A percentile compares a stretch with the other conserved stretches of the same genome.
Evolutionary conservation across 64 coral and sea anemone genomes (phyloP).

Genomic region (Montipora cactus): DNA sequence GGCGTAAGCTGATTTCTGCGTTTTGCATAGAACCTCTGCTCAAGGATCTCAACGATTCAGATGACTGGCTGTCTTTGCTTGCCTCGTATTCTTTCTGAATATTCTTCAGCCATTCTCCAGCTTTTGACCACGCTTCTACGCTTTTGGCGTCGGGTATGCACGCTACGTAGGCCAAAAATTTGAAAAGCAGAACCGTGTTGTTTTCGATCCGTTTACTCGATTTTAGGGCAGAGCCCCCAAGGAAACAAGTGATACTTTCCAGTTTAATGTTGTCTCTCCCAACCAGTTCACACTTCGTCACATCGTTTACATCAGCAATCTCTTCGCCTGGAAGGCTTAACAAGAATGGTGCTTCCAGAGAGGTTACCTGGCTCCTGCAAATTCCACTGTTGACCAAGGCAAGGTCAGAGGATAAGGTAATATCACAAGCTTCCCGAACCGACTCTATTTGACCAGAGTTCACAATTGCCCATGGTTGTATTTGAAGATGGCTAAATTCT

Average conservation of each 20-base stretch:
- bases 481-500: slow-evolving; percentile 49
- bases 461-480: slow-evolving; percentile 72
- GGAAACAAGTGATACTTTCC: slow-evolving; percentile 73
- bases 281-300: slow-evolving; percentile 54
- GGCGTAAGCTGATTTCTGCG: slow-evolving; percentile 42
- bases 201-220: slow-evolving; percentile 54
- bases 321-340: slow-evolving; percentile 58
- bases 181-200: slow-evolving; percentile 59
- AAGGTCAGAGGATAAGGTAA: slow-evolving; percentile 56
- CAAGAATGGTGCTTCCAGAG: slow-evolving; percentile 66
- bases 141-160: slow-evolving; percentile 66
- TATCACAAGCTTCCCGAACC: slow-evolving; percentile 1
- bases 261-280: slow-evolving; percentile 32
- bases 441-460: slow-evolving; percentile 74
- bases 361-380: slow-evolving; percentile 55
- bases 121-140: slow-evolving; percentile 70
- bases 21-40: slow-evolving; percentile 9
- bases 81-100: slow-evolving; percentile 42
- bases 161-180: slow-evolving; percentile 53
- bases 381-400: slow-evolving; percentile 72
- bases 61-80: background rate
- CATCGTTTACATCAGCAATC: slow-evolving; percentile 56
- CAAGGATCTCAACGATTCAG: slow-evolving; percentile 26
- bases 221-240: slow-evolving; percentile 52
- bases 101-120: slow-evolving; percentile 42